A percentile compares a stretch with the other conserved stretches of the same genome.
These are phyloP conservation scores for Phymastichus coffea DNA, from an alignment of 1,140 invertebrate genomes.

Conservation along the genomic window DNA sequence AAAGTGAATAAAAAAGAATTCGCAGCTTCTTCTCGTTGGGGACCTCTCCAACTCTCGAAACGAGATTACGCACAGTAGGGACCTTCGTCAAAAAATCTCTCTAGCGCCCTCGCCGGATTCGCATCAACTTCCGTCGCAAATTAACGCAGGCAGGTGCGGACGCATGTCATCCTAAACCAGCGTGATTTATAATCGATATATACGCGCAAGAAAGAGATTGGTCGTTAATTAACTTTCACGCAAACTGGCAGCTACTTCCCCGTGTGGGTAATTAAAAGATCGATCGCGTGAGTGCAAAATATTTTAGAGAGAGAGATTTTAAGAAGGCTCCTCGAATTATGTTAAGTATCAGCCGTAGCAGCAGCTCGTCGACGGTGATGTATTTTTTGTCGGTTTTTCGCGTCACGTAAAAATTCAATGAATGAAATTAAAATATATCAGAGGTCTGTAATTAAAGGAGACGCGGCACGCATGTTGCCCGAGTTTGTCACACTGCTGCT, in stretches of 20 bases:
- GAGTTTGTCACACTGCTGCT: too few relatives aligned
- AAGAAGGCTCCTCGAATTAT: too few relatives aligned
- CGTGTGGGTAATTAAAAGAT: too few relatives aligned
- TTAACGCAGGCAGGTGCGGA: conserved; percentile 27
- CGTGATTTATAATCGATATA: conserved; percentile 19
- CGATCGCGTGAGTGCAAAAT: too few relatives aligned
- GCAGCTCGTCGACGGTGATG: too few relatives aligned
- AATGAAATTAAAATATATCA: too few relatives aligned
- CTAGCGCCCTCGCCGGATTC: conserved; percentile 23
- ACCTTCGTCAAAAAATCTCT: conserved; percentile 27
- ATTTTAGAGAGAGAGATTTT: too few relatives aligned
- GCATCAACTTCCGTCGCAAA: conserved; percentile 21
- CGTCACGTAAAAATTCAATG: too few relatives aligned
- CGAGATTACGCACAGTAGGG: conserved; percentile 6
- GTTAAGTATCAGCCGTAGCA: too few relatives aligned
- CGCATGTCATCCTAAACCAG: not conserved
- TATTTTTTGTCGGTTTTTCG: conserved; percentile 34
- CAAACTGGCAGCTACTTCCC: conserved; percentile 41
- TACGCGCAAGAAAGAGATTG: conserved; percentile 23
- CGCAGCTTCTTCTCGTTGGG: not conserved
- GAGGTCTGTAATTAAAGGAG: too few relatives aligned
- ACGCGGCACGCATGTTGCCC: too few relatives aligned
- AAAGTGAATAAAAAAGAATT: not conserved
- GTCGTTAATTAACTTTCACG: conserved; percentile 39
- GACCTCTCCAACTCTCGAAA: not conserved